Base-by-base conservation (phyloP, 2,113 vertebrate species). In the Rhodinocichla rosea region DNA sequence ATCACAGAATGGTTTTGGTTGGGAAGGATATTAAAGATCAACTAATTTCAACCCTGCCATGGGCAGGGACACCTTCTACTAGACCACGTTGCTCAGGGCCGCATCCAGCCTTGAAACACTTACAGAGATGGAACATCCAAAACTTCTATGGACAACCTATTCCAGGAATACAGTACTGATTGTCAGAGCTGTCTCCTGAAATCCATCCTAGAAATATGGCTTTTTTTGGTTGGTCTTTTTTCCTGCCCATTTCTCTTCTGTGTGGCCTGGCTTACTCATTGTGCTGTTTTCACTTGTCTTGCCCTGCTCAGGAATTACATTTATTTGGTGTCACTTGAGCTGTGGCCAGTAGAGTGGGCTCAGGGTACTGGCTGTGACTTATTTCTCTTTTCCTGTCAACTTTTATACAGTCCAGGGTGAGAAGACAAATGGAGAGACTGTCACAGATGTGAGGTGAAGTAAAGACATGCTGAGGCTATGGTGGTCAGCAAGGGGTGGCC, bases 41-140 rank as follows among this genome's bases (percentile, higher is more conserved):
- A 21, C 15, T 44, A 13, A 39, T 33, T 89, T 28, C 52, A 67
- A 39, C 7, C 7, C 44, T 81, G 63, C 17, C 26, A 16, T 7
- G 11, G n/a, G 16, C 60, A 82, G 77, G 28, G 10, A 45, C 16
- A 30, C 45, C 16, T 52, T 52, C 37, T 69, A 45, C 28, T 44
- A 30, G 28, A 53, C 8, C 17, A 16, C 0, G 0, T 35, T 40
- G 7, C 40, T 55, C 55, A 63, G 12, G 10, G 26, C 10, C 4
- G 0, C 35, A 27, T 49, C 70, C n/a, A 60, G 10, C 30, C 32
- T 56, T 37, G 10, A 77, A 37, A 28, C 32, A 20, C 12, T 55
- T 27, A 10, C 12, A 77, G 55, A 27, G 18, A 49, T 49, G 26
- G 35, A 53, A n/a, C 21, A 35, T 56, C 40, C 71, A 42, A 32